Conservation (phyloP, 2,797 vertebrate species). For the Anas capensis region DNA sequence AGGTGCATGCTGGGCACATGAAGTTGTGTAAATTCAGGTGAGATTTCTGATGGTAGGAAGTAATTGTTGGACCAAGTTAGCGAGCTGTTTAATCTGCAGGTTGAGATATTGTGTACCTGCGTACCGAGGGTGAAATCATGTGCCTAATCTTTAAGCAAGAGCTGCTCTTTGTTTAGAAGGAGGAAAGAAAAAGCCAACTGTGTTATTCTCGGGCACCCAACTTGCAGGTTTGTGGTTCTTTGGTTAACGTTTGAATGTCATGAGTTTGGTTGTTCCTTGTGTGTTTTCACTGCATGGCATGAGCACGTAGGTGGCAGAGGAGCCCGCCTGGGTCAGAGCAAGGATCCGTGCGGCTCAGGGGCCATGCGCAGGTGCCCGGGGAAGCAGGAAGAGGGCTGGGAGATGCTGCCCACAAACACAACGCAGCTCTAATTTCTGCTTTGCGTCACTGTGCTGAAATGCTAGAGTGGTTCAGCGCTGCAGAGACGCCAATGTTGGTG, state of each 20-base stretch:
- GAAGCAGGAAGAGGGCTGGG: neutral
- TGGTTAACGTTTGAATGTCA: neutral
- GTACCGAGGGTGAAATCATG: neutral
- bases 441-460: neutral
- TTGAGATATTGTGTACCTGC: neutral
- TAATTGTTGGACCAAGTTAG: neutral
- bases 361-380: neutral
- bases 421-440: neutral
- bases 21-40: neutral
- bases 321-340: neutral
- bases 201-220: neutral
- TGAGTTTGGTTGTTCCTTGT: neutral
- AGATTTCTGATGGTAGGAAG: neutral
- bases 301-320: accelerated
- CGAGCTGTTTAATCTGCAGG: neutral
- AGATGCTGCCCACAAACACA: too few species aligned
- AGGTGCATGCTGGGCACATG: neutral
- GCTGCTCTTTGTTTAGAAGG: neutral
- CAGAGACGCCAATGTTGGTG: neutral
- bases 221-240: neutral
- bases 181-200: accelerated
- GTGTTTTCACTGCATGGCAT: neutral
- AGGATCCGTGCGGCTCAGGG: neutral
- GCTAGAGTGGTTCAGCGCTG: neutral
- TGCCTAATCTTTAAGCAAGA: neutral